Conservation (phyloP, 2,113 vertebrate species). For the Chelonoidis abingdonii region DNA sequence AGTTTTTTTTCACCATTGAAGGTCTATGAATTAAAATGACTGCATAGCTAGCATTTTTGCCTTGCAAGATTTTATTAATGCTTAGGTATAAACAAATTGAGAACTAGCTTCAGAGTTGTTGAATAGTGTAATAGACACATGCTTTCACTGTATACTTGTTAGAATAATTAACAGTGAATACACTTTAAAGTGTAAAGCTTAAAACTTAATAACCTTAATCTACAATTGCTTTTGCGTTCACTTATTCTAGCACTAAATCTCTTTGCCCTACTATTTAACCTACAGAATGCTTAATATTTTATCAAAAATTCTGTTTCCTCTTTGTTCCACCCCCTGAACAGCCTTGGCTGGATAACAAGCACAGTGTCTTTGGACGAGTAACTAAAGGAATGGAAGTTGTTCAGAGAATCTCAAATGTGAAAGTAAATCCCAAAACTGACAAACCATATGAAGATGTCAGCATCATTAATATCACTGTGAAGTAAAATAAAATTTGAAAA, state of each 20-base stretch:
- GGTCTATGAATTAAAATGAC: not conserved
- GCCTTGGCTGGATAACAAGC: conserved; percentile 99
- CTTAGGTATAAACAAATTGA: not conserved
- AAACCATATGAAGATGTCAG: conserved; percentile 98
- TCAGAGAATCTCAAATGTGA: conserved; percentile 96
- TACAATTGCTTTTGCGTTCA: not conserved
- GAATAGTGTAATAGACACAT: not conserved
- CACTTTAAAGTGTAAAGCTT: not conserved
- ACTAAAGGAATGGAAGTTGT: conserved; percentile 99
- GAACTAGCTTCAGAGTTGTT: not conserved
- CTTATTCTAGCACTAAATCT: not conserved
- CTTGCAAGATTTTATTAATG: not conserved
- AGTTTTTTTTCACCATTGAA: not conserved
- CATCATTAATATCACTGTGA: conserved; percentile 98
- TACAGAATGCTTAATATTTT: not conserved
- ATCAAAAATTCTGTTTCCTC: conserved; percentile 12
- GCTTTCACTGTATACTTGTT: not conserved
- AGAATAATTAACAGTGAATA: not conserved
- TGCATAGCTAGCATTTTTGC: not conserved
- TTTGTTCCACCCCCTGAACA: conserved; percentile 60
- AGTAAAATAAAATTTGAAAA: conserved; percentile 75
- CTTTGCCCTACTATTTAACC: not conserved
- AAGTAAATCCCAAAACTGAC: conserved; percentile 98
- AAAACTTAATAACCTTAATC: not conserved
- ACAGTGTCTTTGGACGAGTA: conserved; percentile 96